Base-by-base conservation (phyloP, 2,888 invertebrate species). In the Deroplatys truncata region DNA sequence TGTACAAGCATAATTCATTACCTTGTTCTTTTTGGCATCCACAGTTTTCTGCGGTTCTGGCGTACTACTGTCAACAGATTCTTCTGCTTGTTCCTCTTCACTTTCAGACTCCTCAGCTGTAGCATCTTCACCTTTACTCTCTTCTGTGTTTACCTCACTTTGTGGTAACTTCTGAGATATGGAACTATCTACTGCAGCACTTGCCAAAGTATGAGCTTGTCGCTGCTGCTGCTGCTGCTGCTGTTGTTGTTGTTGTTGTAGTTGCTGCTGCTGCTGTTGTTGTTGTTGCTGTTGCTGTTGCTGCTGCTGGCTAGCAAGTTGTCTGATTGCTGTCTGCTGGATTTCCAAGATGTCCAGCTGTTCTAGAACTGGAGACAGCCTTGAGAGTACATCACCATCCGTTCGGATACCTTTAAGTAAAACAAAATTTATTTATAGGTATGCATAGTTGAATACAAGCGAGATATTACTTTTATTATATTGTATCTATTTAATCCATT, bases 221-320 rank as follows among this genome's bases (percentile, higher is more conserved):
- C n/a, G 25, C 28, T 28, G 31, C 13, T 5, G 35, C 31, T 28
- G 29, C 16, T 28, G 87, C 5, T 15, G 86, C 7, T 13, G 87
- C 29, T 31, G 84, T 20, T 29, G 84, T 8, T 82, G 72, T 29
- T 82, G 82, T 31, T 29, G 31, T 25, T n/a, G n/a, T n/a, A n/a
- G n/a, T n/a, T 94, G 72, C 92, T 0, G 94, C 93, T 84, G 94
- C 93, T 20, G 94, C 90, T 9, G 94, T 94, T 2, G 94, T 93
- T 43, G 93, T 91, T 35, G 28, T 84, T 90, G 92, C 93, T 85
- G 94, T 94, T 86, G 94, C 93, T 1, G 94, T 93, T 91, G 93
- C 92, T 0, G 94, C 91, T 94, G 95, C 91, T 94, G 94, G 89
- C 94, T 94, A 5, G 90, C 89, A 82, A 90, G 84, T 43, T 89